Conservation (phyloP, 1,140 invertebrate species). For the Agrypnia vestita region DNA sequence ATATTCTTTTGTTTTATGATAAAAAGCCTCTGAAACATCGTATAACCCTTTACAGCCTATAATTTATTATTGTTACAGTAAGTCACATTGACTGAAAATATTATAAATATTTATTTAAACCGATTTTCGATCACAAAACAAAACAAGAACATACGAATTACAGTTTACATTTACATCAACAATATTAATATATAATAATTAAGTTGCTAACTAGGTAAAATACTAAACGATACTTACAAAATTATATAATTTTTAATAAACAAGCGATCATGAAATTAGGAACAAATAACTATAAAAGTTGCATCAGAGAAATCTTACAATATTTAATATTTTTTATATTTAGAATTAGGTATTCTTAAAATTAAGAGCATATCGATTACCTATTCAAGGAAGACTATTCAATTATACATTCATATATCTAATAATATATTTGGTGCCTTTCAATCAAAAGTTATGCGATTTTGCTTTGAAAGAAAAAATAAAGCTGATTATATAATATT, state of each 20-base stretch:
- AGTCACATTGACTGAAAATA: too few species aligned
- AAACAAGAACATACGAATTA: too few species aligned
- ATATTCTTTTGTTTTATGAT: too few species aligned
- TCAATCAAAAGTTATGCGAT: neutral
- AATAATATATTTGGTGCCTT: conserved; percentile 41
- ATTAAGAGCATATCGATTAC: neutral
- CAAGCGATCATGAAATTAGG: conserved; percentile 20
- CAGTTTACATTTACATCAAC: too few species aligned
- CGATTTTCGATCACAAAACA: too few species aligned
- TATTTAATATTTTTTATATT: neutral
- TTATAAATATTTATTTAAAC: too few species aligned
- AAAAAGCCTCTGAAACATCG: too few species aligned
- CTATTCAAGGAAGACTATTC: conserved; percentile 33
- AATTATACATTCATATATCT: conserved; percentile 10
- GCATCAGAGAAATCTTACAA: neutral
- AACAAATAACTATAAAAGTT: conserved; percentile 19
- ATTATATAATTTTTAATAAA: neutral
- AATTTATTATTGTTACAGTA: too few species aligned
- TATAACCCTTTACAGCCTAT: too few species aligned
- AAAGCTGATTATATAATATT: conserved; percentile 13
- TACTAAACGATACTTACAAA: too few species aligned
- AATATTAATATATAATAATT: too few species aligned
- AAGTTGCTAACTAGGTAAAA: too few species aligned
- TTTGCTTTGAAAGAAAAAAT: conserved; percentile 38
- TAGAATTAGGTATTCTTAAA: neutral